phyloP scores from a whole-genome alignment of 2,888 invertebrate genomes.

The Endomychus coccineus region DNA sequence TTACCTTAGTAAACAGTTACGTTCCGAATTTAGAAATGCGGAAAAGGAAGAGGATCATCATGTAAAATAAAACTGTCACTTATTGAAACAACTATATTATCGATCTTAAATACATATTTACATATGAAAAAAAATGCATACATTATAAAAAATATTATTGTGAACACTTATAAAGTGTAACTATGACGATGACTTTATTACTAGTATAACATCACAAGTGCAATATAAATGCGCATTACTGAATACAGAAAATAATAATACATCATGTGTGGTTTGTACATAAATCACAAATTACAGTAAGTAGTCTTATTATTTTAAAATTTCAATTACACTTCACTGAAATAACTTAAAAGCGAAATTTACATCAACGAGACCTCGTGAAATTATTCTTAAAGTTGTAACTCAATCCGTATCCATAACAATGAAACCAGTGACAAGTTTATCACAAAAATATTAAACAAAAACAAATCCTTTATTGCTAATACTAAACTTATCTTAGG shows the following conservation, averaged over 20 bases:
- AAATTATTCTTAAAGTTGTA: background rate
- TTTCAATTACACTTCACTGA: too few relatives aligned
- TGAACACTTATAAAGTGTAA: conserved; percentile 1
- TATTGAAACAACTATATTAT: conserved; percentile 1
- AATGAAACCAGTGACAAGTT: background rate
- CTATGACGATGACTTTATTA: background rate
- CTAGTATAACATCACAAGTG: conserved; percentile 1
- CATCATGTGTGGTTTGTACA: too few relatives aligned
- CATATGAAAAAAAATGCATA: background rate
- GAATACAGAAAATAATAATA: too few relatives aligned
- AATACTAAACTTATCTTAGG: conserved; percentile 40
- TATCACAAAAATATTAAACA: background rate
- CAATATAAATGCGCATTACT: conserved; percentile 1
- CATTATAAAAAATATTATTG: background rate
- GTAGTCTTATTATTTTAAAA: too few relatives aligned
- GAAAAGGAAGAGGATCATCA: too few relatives aligned
- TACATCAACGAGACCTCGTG: too few relatives aligned
- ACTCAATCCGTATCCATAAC: background rate
- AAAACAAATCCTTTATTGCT: background rate
- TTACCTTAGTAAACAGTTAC: too few relatives aligned
- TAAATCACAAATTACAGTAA: too few relatives aligned
- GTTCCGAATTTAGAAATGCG: too few relatives aligned
- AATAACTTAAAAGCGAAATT: too few relatives aligned
- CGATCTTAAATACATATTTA: conserved; percentile 1
- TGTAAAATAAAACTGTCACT: too few relatives aligned